These are phyloP conservation scores for Sinocyclocheilus maitianheensis DNA, from an alignment of 2,113 vertebrate species.

Conservation along the genomic window DNA sequence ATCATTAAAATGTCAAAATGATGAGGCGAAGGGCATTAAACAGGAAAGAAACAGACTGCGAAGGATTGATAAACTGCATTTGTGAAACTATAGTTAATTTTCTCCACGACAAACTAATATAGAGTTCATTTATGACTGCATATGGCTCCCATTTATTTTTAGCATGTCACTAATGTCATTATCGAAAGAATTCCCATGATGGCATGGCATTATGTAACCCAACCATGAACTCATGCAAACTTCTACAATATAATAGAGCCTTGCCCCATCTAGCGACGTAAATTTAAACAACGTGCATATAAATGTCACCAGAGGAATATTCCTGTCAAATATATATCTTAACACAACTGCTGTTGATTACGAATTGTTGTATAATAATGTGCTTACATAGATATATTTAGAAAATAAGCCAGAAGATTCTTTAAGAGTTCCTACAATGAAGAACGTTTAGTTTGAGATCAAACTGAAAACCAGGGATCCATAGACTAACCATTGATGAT, in stretches of 20 bases:
- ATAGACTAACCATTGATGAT: not conserved
- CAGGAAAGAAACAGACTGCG: not conserved
- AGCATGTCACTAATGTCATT: constrained; percentile 3
- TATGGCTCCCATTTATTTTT: not conserved
- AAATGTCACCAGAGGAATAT: not conserved
- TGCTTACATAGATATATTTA: not conserved
- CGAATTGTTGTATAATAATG: too few species aligned
- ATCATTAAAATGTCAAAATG: not conserved
- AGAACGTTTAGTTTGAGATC: not conserved
- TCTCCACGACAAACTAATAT: not conserved
- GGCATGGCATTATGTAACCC: constrained; percentile 43
- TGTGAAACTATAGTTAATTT: not conserved
- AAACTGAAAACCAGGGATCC: not conserved
- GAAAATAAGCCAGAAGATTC: too few species aligned
- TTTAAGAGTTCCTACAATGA: too few species aligned
- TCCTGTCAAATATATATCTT: not conserved
- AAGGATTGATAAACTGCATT: not conserved
- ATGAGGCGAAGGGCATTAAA: not conserved
- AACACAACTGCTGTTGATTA: not conserved
- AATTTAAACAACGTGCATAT: not conserved
- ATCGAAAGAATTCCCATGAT: not conserved
- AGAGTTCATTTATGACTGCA: not conserved
- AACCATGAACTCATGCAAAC: not conserved
- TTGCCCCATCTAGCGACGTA: constrained; percentile 41
- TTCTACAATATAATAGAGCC: not conserved